These are phyloP conservation scores for Bothrops jararaca DNA, from an alignment of 2,113 vertebrate species.

Conservation along the genomic window DNA sequence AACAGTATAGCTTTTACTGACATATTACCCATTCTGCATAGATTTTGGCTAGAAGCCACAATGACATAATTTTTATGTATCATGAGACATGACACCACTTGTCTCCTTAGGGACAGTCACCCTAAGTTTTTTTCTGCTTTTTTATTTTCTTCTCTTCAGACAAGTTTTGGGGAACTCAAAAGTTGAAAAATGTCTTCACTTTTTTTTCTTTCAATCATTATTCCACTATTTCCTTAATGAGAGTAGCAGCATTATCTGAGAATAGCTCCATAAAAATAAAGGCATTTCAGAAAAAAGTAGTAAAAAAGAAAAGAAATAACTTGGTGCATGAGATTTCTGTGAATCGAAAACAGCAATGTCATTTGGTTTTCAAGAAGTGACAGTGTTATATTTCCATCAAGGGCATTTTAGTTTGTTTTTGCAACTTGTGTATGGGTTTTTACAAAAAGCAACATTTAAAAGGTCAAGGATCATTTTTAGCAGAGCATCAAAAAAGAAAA, in stretches of 20 bases:
- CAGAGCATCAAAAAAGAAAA: slow-evolving; percentile 51
- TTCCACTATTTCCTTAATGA: slow-evolving; percentile 49
- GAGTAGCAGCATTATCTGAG: slow-evolving; percentile 45
- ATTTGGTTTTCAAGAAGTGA: slow-evolving; percentile 54
- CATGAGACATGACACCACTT: background rate
- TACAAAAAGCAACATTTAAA: slow-evolving; percentile 59
- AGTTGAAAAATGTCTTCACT: background rate
- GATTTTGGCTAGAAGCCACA: background rate
- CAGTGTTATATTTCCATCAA: slow-evolving; percentile 49
- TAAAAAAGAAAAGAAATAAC: slow-evolving; percentile 38
- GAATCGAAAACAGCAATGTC: slow-evolving; percentile 41
- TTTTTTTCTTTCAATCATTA: slow-evolving; percentile 37
- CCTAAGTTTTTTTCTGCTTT: background rate
- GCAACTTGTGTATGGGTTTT: slow-evolving; percentile 47
- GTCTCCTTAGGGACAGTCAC: background rate
- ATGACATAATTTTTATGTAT: background rate
- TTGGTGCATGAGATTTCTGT: slow-evolving; percentile 52
- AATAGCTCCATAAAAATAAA: slow-evolving; percentile 30
- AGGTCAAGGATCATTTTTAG: slow-evolving; percentile 59
- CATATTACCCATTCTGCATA: background rate
- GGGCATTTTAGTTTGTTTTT: slow-evolving; percentile 52
- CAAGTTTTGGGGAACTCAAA: background rate
- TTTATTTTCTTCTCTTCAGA: background rate
- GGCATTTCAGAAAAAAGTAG: slow-evolving; percentile 36
- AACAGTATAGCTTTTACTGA: background rate